Evolutionary conservation across 2,888 invertebrate genomes (phyloP).

Genomic region (Spisula solida): DNA sequence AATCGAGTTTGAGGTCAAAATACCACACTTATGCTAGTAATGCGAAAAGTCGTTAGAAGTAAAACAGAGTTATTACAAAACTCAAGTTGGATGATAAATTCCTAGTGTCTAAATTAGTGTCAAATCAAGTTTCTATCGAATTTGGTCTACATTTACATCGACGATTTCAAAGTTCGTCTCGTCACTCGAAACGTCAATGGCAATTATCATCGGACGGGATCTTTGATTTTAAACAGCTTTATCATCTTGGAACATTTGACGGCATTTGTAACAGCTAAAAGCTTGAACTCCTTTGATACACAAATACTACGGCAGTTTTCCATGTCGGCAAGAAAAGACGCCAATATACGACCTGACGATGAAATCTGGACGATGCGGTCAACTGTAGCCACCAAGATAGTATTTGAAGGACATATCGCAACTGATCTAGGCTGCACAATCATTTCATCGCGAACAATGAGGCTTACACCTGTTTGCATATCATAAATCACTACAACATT

Average conservation of each 20-base stretch:
- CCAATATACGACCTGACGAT: background rate
- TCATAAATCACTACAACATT: background rate
- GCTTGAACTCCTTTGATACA: background rate
- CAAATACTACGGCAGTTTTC: background rate
- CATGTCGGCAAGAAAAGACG: background rate
- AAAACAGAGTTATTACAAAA: no score
- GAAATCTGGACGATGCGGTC: background rate
- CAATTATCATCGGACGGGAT: background rate
- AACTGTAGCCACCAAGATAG: background rate
- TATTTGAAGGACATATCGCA: conserved; percentile 2
- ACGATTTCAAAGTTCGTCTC: no score
- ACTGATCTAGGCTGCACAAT: background rate
- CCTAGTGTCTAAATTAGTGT: no score
- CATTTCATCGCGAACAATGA: background rate
- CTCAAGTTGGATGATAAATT: no score
- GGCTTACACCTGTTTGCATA: background rate
- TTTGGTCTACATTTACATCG: no score
- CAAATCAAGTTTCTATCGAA: no score
- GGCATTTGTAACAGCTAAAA: background rate
- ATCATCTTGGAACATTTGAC: conserved; percentile 9
- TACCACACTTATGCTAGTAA: no score
- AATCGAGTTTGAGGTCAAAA: no score
- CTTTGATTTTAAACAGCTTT: background rate
- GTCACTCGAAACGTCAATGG: no score
- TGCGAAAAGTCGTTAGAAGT: no score